These are phyloP conservation scores for Slavum lentiscoides DNA, from an alignment of 2,888 invertebrate species.

Conservation along the genomic window DNA sequence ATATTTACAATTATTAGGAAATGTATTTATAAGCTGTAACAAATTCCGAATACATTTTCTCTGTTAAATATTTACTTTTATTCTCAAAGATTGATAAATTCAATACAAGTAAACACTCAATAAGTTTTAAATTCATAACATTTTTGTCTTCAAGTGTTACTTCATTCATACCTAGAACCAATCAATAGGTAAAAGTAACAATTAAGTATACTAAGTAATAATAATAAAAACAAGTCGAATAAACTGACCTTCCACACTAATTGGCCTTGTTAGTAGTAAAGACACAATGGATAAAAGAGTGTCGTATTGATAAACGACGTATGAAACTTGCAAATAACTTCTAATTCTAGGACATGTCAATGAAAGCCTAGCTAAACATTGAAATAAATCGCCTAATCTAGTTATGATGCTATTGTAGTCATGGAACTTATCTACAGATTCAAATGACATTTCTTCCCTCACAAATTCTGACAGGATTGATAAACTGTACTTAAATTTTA, in stretches of 20 bases:
- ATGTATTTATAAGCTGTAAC: not conserved
- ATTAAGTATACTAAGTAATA: not conserved
- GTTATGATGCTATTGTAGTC: conserved; percentile 44
- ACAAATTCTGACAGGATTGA: conserved; percentile 33
- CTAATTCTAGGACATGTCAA: conserved; percentile 48
- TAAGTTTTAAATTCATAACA: conserved; percentile 44
- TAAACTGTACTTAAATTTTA: conserved; percentile 49
- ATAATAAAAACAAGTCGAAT: not conserved
- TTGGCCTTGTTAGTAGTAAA: conserved; percentile 41
- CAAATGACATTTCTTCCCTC: conserved; percentile 30
- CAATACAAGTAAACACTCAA: conserved; percentile 49
- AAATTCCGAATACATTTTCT: not conserved
- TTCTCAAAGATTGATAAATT: conserved; percentile 49
- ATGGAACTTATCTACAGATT: conserved; percentile 22
- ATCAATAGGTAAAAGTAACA: not conserved
- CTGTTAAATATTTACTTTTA: conserved; percentile 37
- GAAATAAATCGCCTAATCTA: conserved; percentile 49
- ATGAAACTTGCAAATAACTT: conserved; percentile 50
- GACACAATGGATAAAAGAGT: conserved; percentile 46
- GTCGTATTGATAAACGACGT: conserved; percentile 42
- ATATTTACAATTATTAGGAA: conserved; percentile 6
- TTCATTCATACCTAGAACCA: conserved; percentile 36
- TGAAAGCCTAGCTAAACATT: conserved; percentile 49
- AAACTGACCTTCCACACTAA: conserved; percentile 36
- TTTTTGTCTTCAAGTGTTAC: conserved; percentile 48